These are phyloP conservation scores for Halocynthia roretzi DNA, from an alignment of 23 tunicate genomes.

Conservation along the genomic window DNA sequence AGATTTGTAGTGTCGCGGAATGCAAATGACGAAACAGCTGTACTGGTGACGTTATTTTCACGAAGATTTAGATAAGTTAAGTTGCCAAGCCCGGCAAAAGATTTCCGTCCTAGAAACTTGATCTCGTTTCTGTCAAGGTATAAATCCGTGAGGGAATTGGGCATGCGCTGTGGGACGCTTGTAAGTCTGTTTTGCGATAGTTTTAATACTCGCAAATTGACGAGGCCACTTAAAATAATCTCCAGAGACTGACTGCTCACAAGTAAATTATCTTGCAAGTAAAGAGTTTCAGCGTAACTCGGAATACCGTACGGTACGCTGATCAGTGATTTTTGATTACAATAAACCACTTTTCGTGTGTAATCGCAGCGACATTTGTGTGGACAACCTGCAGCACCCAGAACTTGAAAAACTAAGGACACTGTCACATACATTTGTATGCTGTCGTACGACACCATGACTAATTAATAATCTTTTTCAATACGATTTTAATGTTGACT, in stretches of 20 bases:
- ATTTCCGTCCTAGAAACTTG: conserved; percentile 41
- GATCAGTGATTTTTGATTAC: conserved; percentile 40
- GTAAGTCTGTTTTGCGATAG: conserved; percentile 42
- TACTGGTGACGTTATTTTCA: conserved; percentile 48
- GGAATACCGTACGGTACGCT: conserved; percentile 60
- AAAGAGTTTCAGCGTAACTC: conserved; percentile 25
- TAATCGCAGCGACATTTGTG: conserved; percentile 48
- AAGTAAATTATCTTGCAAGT: conserved; percentile 47
- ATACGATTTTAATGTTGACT: no score
- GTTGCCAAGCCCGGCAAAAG: conserved; percentile 24
- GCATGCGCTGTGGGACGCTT: conserved; percentile 46
- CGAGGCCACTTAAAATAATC: conserved; percentile 4
- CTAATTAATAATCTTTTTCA: no score
- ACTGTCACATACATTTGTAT: no score
- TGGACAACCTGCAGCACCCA: conserved; percentile 27
- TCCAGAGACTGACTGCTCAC: conserved; percentile 45
- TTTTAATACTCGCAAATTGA: conserved; percentile 20
- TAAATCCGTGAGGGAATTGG: conserved; percentile 17
- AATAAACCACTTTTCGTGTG: conserved; percentile 42
- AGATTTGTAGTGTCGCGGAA: conserved; percentile 17
- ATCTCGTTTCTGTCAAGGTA: conserved; percentile 34
- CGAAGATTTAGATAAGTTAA: conserved; percentile 25
- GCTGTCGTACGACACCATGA: no score
- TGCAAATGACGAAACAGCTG: conserved; percentile 15
- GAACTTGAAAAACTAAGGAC: no score